Base-by-base conservation (phyloP, 2,113 vertebrate species). In the Cyprinodon variegatus region DNA sequence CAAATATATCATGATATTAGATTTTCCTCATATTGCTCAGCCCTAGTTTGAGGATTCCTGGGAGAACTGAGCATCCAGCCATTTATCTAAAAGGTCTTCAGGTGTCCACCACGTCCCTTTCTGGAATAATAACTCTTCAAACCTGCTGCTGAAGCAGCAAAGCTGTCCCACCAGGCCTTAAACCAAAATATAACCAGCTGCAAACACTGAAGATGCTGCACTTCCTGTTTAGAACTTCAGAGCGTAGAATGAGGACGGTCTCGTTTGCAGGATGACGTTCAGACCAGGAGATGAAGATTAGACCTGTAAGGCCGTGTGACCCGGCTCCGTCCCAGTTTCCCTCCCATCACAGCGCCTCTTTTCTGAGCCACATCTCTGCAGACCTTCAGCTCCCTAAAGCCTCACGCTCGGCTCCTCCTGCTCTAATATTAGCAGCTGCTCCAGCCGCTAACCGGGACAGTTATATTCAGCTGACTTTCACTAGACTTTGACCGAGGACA, bases 351-450 rank as follows among this genome's bases (percentile, higher is more conserved):
- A 73, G 71, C 87, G 74, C 78, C 38, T 72, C 71, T 77, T 85
- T 91, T 92, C 86, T 92, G 83, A 92, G 83, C 81, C 88, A 86
- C 78, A 82, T 93, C 92, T 94, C 91, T 86, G 88, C 79, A 91
- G 93, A 70, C 63, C 72, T 79, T 63, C 76, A 74, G 80, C 79
- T 91, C 92, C 88, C 88, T 68, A 39, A 89, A 92, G 90, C 82
- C 83, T 77, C 81, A 70, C 43, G 76, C 60, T 69, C 82, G 71
- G 61, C 77, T 79, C 79, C 74, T 77, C 60, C 72, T 41, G 81
- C 14, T 85, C 92, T 94, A 91, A 92, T 93, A 91, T 91, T 92
- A 93, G 89, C 89, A 60, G 70, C 79, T 74, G 81, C 72, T 83
- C 45, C 75, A 73, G 69, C 15, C 57, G 77, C 83, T 74, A 94